phyloP scores from a whole-genome alignment of 2,888 invertebrate species.

The Phaonia tiefii region DNA sequence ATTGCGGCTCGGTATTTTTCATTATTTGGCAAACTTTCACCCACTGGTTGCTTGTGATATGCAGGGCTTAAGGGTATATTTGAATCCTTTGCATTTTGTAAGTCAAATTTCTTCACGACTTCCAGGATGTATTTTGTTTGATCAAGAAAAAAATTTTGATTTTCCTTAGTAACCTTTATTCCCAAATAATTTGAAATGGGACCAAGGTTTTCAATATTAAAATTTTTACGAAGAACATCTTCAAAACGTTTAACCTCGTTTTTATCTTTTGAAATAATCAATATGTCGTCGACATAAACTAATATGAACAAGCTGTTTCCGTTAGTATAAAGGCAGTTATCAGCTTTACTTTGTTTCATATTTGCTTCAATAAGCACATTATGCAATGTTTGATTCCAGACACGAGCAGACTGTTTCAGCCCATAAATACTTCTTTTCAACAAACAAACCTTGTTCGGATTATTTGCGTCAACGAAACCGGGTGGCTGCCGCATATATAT shows the following conservation, averaged over 20 bases:
- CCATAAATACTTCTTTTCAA: conserved; percentile 39
- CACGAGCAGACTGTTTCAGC: conserved; percentile 41
- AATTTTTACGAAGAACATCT: no score
- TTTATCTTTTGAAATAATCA: conserved; percentile 7
- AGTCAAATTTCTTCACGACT: no score
- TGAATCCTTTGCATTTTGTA: no score
- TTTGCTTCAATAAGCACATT: conserved; percentile 5
- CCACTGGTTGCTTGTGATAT: no score
- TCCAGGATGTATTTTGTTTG: no score
- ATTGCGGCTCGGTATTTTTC: no score
- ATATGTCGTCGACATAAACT: conserved; percentile 38
- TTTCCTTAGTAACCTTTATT: no score
- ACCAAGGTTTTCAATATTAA: no score
- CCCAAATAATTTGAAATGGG: no score
- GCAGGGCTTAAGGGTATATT: no score
- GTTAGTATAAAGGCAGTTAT: conserved; percentile 22
- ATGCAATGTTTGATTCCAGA: conserved; percentile 50
- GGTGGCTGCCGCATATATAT: conserved; percentile 46
- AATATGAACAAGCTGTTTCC: not conserved
- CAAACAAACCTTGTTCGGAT: conserved; percentile 16
- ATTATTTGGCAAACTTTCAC: no score
- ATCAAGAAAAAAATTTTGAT: no score
- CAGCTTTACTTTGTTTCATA: conserved; percentile 12
- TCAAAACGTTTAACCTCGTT: not conserved
- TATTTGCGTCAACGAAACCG: conserved; percentile 17